These are phyloP conservation scores for Oscheius sp. DNA, from an alignment of 2,888 invertebrate genomes.

Conservation along the genomic window DNA sequence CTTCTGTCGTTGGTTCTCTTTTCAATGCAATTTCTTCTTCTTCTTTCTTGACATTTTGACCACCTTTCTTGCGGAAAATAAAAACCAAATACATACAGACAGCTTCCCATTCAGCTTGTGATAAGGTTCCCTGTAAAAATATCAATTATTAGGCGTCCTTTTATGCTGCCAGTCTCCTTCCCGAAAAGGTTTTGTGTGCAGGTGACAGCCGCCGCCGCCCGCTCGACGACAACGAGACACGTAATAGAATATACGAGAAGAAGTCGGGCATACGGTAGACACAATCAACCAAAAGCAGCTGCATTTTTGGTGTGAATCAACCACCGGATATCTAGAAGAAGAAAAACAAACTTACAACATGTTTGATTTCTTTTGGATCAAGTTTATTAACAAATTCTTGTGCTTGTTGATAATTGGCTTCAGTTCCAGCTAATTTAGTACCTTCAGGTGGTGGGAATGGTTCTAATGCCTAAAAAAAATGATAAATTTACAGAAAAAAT, in stretches of 20 bases:
- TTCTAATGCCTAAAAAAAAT: slow-evolving; percentile 63
- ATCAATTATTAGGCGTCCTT: background rate
- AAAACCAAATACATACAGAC: slow-evolving; percentile 72
- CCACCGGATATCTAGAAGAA: background rate
- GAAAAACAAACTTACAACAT: slow-evolving; percentile 31
- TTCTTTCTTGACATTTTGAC: background rate
- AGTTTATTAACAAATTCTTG: slow-evolving; percentile 22
- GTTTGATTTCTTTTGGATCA: background rate
- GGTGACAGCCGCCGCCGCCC: slow-evolving; percentile 31
- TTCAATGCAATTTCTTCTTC: slow-evolving; percentile 24
- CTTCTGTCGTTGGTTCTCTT: background rate
- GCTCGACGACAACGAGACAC: too few relatives aligned
- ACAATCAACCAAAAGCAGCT: slow-evolving; percentile 31
- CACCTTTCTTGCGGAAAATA: slow-evolving; percentile 56
- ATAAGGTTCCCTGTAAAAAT: slow-evolving; percentile 68
- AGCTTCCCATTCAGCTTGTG: slow-evolving; percentile 72
- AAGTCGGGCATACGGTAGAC: slow-evolving; percentile 33
- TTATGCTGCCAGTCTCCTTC: too few relatives aligned
- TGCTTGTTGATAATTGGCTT: slow-evolving; percentile 55
- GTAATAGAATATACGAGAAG: slow-evolving; percentile 34
- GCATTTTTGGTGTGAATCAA: slow-evolving; percentile 11
- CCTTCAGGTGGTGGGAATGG: slow-evolving; percentile 55
- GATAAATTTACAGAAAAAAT: too few relatives aligned
- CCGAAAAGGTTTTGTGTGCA: background rate
- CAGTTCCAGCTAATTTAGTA: slow-evolving; percentile 36